Evolutionary conservation across 1,140 invertebrate genomes (phyloP).

Genomic region (Acyrthosiphon pisum): DNA sequence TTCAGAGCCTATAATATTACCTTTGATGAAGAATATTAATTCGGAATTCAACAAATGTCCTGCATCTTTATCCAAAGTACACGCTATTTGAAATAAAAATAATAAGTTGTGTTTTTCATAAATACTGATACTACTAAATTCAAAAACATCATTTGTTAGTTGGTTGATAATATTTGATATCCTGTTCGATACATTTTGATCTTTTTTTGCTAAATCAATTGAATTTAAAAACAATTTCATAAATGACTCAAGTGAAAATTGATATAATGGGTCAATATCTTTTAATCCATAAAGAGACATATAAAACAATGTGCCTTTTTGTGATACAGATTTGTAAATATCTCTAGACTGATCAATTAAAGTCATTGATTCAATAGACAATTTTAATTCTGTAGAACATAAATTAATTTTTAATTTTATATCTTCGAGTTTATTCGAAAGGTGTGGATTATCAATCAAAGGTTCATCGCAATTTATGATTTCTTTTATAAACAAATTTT

Average conservation of each 20-base stretch:
- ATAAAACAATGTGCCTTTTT: constrained; percentile 20
- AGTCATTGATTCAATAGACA: neutral
- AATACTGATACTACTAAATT: constrained; percentile 68
- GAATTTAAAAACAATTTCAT: neutral
- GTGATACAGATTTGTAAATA: constrained; percentile 22
- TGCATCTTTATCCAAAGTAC: constrained; percentile 77
- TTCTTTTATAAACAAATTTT: constrained; percentile 27
- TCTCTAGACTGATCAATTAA: neutral
- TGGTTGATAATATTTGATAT: constrained; percentile 35
- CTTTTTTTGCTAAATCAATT: neutral
- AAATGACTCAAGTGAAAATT: constrained; percentile 36
- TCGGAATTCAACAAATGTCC: constrained; percentile 72
- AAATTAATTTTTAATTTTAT: constrained; percentile 35
- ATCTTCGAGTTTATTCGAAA: neutral
- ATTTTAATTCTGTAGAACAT: neutral
- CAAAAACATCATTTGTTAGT: constrained; percentile 21
- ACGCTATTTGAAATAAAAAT: constrained; percentile 88
- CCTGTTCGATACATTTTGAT: neutral
- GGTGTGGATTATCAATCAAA: constrained; percentile 11
- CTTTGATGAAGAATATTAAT: constrained; percentile 72
- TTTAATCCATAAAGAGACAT: constrained; percentile 22
- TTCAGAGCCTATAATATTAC: constrained; percentile 82
- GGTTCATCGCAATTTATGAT: neutral
- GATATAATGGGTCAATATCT: constrained; percentile 14
- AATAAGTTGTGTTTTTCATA: constrained; percentile 89